Evolutionary conservation across 2,113 vertebrate species (phyloP), one percentile per base, ranked within the genome.

Genomic region (Nothocercus julius): DNA sequence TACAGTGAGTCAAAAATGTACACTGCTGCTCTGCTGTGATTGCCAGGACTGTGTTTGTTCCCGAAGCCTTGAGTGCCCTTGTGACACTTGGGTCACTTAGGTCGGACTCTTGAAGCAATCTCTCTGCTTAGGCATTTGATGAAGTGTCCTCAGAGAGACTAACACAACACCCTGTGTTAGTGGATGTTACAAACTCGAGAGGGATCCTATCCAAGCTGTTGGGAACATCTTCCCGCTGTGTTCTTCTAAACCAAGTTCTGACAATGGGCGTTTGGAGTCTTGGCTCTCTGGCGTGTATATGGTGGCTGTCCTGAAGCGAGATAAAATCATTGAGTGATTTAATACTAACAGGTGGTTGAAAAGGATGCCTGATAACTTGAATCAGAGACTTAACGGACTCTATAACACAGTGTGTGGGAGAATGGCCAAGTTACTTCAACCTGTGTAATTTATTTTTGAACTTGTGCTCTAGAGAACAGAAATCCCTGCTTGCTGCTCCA

Each of bases 1-100:
- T 93, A 95, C 78, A 92, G 85, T 6, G 51, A 93, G 67, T 87
- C 44, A 87, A 70, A 96, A 95, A 91, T n/a, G 76, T 84, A 68
- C 62, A 58, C 61, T 1, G 3, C 69, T 82, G 86, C 84, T 91
- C 70, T 66, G 10, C 87, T 78, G 51, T 1, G 24, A 28, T 64
- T 80, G 77, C 72, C 5, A 5, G 72, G 74, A 64, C 76, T 67
- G 24, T 14, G 1, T 72, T 89, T 79, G 54, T 85, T 92, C 53
- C 47, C 0, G 0, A 87, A 73, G 32, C 47, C 0, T 0, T 18
- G 75, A 62, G 45, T 68, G 88, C 62, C 69, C 78, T 93, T 95
- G 40, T 90, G 87, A 58, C 56, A 49, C 42, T 17, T 83, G 8
- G 13, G 24, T 18, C 56, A 1, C 86, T 78, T 67, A n/a, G 78